These are phyloP conservation scores for Capreolus pygargus DNA, from an alignment of 2,113 vertebrate genomes.

Conservation along the genomic window DNA sequence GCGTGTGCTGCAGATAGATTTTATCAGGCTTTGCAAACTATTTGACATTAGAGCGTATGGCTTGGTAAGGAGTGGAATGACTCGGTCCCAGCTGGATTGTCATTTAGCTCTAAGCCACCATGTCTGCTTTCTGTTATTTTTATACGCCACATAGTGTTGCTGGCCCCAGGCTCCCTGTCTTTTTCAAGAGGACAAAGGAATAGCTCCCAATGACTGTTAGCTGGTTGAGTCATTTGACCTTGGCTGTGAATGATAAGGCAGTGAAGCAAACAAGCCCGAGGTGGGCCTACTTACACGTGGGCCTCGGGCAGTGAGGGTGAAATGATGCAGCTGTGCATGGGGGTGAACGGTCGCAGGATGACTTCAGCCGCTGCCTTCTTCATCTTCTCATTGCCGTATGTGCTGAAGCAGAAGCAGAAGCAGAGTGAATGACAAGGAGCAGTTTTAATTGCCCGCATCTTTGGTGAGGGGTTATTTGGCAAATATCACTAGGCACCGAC, in stretches of 20 bases:
- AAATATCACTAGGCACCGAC: background rate
- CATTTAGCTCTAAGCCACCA: background rate
- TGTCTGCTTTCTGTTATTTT: background rate
- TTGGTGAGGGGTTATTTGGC: background rate
- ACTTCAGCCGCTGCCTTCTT: background rate
- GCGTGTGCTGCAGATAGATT: background rate
- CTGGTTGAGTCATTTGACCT: background rate
- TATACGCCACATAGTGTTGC: background rate
- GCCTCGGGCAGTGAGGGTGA: constrained; percentile 60
- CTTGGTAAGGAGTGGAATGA: background rate
- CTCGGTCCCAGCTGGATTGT: background rate
- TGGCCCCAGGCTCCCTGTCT: background rate
- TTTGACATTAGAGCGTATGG: background rate
- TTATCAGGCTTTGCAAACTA: background rate
- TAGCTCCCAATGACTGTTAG: accelerated
- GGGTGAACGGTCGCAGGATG: constrained; percentile 76
- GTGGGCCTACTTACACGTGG: constrained; percentile 71
- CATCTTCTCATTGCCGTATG: background rate
- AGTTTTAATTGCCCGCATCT: background rate
- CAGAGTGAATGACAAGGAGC: background rate
- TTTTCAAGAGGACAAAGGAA: constrained; percentile 19
- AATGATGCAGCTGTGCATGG: constrained; percentile 77
- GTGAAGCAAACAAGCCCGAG: background rate
- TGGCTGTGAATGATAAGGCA: background rate
- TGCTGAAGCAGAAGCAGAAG: constrained; percentile 61